phyloP scores from a whole-genome alignment of 2,888 invertebrate genomes.

The Tribolium freemani region DNA sequence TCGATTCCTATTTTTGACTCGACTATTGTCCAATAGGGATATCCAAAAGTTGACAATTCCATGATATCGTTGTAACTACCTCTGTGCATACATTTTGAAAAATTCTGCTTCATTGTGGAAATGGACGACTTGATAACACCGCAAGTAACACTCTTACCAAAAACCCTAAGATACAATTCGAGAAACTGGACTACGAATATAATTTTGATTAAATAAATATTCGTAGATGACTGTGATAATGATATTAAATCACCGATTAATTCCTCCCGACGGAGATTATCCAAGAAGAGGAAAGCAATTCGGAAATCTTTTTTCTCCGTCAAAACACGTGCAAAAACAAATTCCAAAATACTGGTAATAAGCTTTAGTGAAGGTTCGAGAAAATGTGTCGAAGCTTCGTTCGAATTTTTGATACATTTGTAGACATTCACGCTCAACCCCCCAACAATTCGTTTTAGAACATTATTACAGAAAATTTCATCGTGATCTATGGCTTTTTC shows the following conservation, averaged over 20 bases:
- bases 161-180: slow-evolving; percentile 60
- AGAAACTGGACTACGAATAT: slow-evolving; percentile 41
- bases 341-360: slow-evolving; percentile 68
- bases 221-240: slow-evolving; percentile 71
- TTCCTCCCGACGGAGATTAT: slow-evolving; percentile 66
- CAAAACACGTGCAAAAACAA: slow-evolving; percentile 71
- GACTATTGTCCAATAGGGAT: slow-evolving; percentile 65
- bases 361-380: slow-evolving; percentile 58
- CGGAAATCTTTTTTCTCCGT: slow-evolving; percentile 72
- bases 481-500: slow-evolving; percentile 70
- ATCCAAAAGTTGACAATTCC: slow-evolving; percentile 63
- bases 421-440: too few species aligned
- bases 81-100: slow-evolving; percentile 61
- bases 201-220: slow-evolving; percentile 70
- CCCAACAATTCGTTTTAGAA: too few species aligned
- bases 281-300: slow-evolving; percentile 72
- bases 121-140: slow-evolving; percentile 62
- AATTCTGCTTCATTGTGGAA: slow-evolving; percentile 60
- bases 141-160: slow-evolving; percentile 64
- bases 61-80: slow-evolving; percentile 62
- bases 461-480: too few species aligned
- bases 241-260: slow-evolving; percentile 66
- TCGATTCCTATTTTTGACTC: slow-evolving; percentile 40
- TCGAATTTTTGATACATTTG: too few species aligned
- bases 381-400: neutral